Evolutionary conservation across 2,113 vertebrate species (phyloP).

Genomic region (Antennarius striatus): DNA sequence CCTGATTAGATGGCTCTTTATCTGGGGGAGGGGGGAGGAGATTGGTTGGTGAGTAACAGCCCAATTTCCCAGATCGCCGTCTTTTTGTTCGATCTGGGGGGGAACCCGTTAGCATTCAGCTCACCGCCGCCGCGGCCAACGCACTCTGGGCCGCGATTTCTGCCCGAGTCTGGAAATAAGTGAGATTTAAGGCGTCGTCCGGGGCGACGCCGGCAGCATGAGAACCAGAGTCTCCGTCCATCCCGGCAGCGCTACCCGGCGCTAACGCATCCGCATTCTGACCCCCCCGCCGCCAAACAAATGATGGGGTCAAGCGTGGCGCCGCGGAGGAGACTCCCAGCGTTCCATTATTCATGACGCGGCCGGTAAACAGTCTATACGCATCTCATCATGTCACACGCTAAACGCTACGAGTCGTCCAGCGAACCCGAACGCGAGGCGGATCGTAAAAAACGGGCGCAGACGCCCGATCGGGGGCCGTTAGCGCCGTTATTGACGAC

Average conservation of each 20-base stretch:
- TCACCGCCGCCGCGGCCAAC: conserved; percentile 62
- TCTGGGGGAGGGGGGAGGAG: conserved; percentile 1
- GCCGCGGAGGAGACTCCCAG: conserved; percentile 24
- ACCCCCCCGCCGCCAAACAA: conserved; percentile 42
- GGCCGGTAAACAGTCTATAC: conserved; percentile 20
- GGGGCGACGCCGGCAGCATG: conserved; percentile 76
- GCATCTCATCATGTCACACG: conserved; percentile 12
- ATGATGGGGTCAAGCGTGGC: conserved; percentile 57
- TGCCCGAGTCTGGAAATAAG: conserved; percentile 78
- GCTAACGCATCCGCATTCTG: conserved; percentile 52
- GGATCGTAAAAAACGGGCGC: neutral
- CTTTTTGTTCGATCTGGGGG: conserved; percentile 59
- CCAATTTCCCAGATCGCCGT: conserved; percentile 45
- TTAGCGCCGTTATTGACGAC: conserved; percentile 23
- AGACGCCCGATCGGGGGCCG: conserved; percentile 14
- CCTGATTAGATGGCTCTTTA: conserved; percentile 18
- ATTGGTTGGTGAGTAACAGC: conserved; percentile 15
- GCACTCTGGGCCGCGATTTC: conserved; percentile 75
- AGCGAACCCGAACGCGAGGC: conserved; percentile 1
- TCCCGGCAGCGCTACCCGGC: conserved; percentile 46
- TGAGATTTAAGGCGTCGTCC: conserved; percentile 82
- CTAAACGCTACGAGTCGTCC: neutral
- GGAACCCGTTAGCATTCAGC: conserved; percentile 77
- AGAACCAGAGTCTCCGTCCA: conserved; percentile 44
- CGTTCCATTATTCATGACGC: conserved; percentile 57